phyloP scores from a whole-genome alignment of 2,113 vertebrate genomes.

The Bos indicus region DNA sequence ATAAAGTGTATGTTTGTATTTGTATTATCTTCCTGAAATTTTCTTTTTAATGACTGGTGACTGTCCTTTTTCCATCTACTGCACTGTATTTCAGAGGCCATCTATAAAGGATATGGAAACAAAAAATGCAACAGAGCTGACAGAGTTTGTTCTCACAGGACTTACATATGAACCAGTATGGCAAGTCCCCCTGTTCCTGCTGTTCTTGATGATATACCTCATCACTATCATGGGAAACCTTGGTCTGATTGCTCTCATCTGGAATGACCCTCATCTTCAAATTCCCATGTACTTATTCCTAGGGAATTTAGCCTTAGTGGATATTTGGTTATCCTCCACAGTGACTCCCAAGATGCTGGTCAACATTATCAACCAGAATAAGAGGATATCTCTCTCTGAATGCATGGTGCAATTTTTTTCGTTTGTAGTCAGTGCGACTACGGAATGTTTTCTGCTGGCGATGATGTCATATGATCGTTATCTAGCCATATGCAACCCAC shows the following conservation, averaged over 20 bases:
- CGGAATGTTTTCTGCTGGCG: slow-evolving; percentile 50
- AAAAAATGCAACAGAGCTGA: background rate
- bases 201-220: slow-evolving; percentile 57
- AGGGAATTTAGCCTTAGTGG: slow-evolving; percentile 65
- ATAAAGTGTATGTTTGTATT: background rate
- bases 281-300: slow-evolving; percentile 78
- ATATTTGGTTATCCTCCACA: background rate
- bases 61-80: background rate
- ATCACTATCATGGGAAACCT: slow-evolving; percentile 69
- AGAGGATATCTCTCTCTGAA: background rate
- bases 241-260: slow-evolving; percentile 61
- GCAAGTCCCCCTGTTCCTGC: background rate
- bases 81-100: background rate
- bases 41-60: background rate
- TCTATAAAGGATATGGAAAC: background rate
- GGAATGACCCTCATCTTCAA: slow-evolving; percentile 56
- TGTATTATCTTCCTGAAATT: background rate
- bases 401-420: slow-evolving; percentile 55
- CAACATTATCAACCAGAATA: background rate
- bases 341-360: background rate
- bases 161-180: background rate
- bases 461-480: slow-evolving; percentile 54
- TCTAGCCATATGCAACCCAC: slow-evolving; percentile 45
- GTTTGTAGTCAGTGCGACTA: slow-evolving; percentile 48
- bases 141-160: slow-evolving; percentile 9